phyloP scores from a whole-genome alignment of 1,140 invertebrate genomes.

The Solenopsis fugax region DNA sequence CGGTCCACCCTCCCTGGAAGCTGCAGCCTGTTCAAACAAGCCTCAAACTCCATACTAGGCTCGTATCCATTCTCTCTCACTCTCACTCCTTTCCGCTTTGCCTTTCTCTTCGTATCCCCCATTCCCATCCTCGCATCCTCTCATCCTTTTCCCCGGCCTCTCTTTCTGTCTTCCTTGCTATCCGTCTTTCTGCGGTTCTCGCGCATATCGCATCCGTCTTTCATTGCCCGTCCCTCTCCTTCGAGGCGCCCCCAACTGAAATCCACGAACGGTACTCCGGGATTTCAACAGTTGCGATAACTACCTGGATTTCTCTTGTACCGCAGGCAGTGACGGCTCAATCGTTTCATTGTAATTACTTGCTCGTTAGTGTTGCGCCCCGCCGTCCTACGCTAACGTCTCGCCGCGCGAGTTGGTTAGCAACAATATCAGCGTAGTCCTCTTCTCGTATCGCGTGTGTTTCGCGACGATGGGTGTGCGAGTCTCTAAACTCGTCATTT shows the following conservation, averaged over 20 bases:
- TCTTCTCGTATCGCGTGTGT: conserved; percentile 42
- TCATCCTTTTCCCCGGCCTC: no score
- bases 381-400: neutral
- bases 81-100: conserved; percentile 26
- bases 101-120: conserved; percentile 8
- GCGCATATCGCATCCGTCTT: conserved; percentile 31
- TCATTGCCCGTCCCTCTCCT: conserved; percentile 46
- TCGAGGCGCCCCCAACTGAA: conserved; percentile 25
- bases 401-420: conserved; percentile 19
- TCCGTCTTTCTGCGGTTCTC: conserved; percentile 51
- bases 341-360: conserved; percentile 78
- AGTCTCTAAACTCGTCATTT: conserved; percentile 44
- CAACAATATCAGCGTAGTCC: conserved; percentile 1
- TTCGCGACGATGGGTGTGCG: neutral
- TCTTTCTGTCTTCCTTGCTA: conserved; percentile 26
- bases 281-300: conserved; percentile 75
- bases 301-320: conserved; percentile 74
- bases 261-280: conserved; percentile 51
- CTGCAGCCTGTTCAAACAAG: conserved; percentile 85
- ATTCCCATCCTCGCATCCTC: neutral
- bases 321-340: conserved; percentile 36
- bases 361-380: conserved; percentile 61
- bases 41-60: conserved; percentile 78
- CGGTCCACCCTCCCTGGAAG: conserved; percentile 79
- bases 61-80: conserved; percentile 62